Percentiles rank a stretch among this genome's conserved stretches.
Evolutionary conservation across 2,797 vertebrate species (phyloP).

Genomic region (Paedocypris micromegethes): DNA sequence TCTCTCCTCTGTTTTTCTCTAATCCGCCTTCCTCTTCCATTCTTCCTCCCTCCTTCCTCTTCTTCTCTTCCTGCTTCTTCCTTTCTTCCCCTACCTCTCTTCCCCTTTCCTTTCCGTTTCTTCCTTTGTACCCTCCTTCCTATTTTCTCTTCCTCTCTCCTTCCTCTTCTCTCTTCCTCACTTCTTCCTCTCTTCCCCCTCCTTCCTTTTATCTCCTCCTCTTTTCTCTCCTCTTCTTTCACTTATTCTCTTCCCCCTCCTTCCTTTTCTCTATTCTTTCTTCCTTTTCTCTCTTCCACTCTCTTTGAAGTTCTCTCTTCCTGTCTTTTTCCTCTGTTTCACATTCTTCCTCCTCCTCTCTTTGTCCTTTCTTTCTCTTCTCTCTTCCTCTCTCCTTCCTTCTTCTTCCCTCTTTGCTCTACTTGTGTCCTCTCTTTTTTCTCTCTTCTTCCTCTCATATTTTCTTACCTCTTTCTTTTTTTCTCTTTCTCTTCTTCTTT

Average conservation of each 20-base stretch:
- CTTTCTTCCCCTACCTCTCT: no score
- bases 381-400: neutral
- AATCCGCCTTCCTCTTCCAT: no score
- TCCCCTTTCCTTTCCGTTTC: no score
- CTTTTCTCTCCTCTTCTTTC: no score
- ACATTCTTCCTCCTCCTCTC: conserved; percentile 11
- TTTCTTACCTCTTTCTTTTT: neutral
- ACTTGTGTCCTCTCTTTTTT: no score
- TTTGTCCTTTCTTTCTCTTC: conserved; percentile 3
- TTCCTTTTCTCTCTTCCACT: conserved; percentile 1
- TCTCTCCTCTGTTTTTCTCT: no score
- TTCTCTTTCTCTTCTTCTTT: neutral
- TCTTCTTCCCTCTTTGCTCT: neutral
- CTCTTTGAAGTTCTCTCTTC: neutral
- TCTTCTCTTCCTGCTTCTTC: no score
- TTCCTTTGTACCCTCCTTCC: no score
- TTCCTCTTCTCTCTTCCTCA: no score
- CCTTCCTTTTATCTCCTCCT: conserved; percentile 10
- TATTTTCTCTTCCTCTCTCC: no score
- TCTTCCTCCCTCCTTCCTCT: no score
- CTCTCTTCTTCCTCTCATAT: conserved; percentile 1
- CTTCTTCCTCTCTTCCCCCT: conserved; percentile 33
- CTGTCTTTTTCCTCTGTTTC: neutral
- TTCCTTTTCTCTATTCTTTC: neutral
- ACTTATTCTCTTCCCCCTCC: no score